Conservation (phyloP, 1,140 invertebrate genomes). For the Hyles euphorbiae region DNA sequence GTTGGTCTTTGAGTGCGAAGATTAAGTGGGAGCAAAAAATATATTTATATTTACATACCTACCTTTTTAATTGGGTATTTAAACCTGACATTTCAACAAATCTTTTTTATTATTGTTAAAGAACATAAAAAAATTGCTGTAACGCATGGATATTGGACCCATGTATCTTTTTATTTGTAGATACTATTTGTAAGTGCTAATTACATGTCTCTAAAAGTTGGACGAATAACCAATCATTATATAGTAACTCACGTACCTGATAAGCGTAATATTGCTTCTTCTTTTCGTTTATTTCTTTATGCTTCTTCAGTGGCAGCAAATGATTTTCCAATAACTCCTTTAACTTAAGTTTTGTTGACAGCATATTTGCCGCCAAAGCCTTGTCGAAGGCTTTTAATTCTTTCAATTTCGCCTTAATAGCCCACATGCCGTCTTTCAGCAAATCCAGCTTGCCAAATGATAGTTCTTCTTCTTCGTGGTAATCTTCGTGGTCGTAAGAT, state of each 20-base stretch:
- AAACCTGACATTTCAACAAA: too few relatives aligned
- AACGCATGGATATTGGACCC: too few relatives aligned
- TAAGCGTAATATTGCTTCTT: conserved; percentile 45
- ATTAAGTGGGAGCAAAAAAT: too few relatives aligned
- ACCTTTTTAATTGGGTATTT: too few relatives aligned
- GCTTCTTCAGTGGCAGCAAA: conserved; percentile 33
- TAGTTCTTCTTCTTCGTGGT: conserved; percentile 38
- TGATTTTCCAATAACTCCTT: conserved; percentile 50
- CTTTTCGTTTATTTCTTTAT: conserved; percentile 31
- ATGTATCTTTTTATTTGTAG: too few relatives aligned
- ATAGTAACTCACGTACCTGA: conserved; percentile 31
- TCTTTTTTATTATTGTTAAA: too few relatives aligned
- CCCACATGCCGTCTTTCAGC: conserved; percentile 57
- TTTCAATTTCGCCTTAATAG: conserved; percentile 53
- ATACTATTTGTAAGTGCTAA: too few relatives aligned
- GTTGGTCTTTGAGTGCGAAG: too few relatives aligned
- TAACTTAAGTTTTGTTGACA: conserved; percentile 52
- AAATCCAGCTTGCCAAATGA: conserved; percentile 47
- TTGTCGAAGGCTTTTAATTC: conserved; percentile 60
- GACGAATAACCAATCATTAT: too few relatives aligned
- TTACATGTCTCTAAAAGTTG: too few relatives aligned
- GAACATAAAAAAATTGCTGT: too few relatives aligned
- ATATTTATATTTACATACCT: too few relatives aligned
- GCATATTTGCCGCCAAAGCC: conserved; percentile 51
- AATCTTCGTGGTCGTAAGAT: conserved; percentile 45